Evolutionary conservation across 2,888 invertebrate species (phyloP), one percentile per base, ranked within the genome.

Genomic region (Diabrotica balteata): DNA sequence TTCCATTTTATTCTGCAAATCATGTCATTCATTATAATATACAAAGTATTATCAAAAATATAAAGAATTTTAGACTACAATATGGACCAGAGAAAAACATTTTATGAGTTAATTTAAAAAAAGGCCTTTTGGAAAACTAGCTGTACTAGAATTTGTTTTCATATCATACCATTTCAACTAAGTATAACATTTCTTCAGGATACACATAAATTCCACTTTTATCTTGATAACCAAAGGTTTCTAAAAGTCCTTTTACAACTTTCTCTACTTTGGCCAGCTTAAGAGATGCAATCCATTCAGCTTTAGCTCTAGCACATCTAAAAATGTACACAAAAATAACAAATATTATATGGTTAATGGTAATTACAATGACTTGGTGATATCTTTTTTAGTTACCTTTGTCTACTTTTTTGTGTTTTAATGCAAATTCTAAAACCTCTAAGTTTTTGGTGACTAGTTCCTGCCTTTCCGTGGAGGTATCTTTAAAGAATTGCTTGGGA

Each of bases 151-250:
- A 1, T 4, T 32, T 32, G 32, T 32, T 32, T 32, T 32, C 32
- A 32, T 32, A 5, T 32, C 85, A 85, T 84, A 91, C 91, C 78
- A 87, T 85, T 87, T 91, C 91, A 78, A 91, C 82, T 57, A 91
- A 83, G 79, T 86, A 88, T 52, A 91, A 81, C 49, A 89, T 86
- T 84, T 91, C 91, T 81, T 91, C 91, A 3, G 91, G 90, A 58
- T 85, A 82, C 2, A 92, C 73, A 72, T 76, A 82, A 51, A 76
- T 77, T 10, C 81, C 81, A 60, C 59, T 69, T 71, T 79, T 79
- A 68, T 81, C 79, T 71, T 80, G 80, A 68, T 74, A 80, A 4
- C 83, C 83, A 73, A 80, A 82, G 65, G 75, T 73, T 50, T 76
- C 74, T 22, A 80, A 64, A 8, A 80, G 72, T 10, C 76, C 75